phyloP scores from a whole-genome alignment of 1,140 invertebrate species.

The Tetramorium alpestre region DNA sequence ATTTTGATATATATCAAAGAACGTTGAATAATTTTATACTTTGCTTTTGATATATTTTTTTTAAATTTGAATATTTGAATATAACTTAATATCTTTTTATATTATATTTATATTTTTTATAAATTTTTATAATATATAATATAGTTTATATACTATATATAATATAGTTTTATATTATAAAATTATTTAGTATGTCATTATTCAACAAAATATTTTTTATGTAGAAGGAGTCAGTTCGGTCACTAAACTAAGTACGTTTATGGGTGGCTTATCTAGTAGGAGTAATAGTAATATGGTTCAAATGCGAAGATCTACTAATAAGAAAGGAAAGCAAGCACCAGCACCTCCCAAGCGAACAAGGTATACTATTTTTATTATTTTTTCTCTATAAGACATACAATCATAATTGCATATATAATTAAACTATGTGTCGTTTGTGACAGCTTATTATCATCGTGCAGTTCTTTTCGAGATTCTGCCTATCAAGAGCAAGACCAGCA shows the following conservation, averaged over 20 bases:
- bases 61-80: not conserved
- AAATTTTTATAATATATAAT: too few relatives aligned
- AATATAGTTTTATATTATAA: not conserved
- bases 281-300: conserved; percentile 90
- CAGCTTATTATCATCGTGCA: conserved; percentile 93
- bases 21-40: not conserved
- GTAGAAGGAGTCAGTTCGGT: conserved; percentile 87
- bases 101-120: not conserved
- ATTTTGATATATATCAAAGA: not conserved
- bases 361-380: conserved; percentile 83
- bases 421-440: conserved; percentile 60
- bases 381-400: not conserved
- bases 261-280: conserved; percentile 86
- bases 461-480: conserved; percentile 92
- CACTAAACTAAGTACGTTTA: conserved; percentile 90
- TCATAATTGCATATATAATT: conserved; percentile 35
- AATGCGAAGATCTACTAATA: conserved; percentile 94
- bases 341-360: conserved; percentile 97
- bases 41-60: not conserved
- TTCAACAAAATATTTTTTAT: conserved; percentile 34
- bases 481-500: conserved; percentile 85
- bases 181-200: not conserved
- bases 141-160: too few relatives aligned
- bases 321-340: conserved; percentile 96
- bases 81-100: not conserved